phyloP scores from a whole-genome alignment of 2,888 invertebrate species.

The Chalcis sispes region DNA sequence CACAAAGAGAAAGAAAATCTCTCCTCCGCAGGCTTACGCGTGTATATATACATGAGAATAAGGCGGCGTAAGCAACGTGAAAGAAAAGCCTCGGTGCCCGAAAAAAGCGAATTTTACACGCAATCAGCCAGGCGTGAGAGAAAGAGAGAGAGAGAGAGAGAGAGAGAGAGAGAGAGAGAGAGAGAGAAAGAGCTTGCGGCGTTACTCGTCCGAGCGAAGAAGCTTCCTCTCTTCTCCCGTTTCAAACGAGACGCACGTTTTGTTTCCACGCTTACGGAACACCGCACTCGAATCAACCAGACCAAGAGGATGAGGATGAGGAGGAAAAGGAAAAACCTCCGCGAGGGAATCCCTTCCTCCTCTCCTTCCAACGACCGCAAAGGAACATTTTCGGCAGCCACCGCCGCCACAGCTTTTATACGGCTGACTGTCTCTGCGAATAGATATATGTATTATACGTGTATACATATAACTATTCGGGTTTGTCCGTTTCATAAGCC shows the following conservation, averaged over 20 bases:
- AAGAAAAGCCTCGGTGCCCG: background rate
- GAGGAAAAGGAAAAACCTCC: constrained; percentile 4
- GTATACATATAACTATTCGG: no score
- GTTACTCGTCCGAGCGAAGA: background rate
- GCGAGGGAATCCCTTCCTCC: constrained; percentile 14
- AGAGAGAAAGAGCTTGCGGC: background rate
- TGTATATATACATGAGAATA: background rate
- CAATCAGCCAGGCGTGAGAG: constrained; percentile 44
- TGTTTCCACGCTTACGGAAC: constrained; percentile 41
- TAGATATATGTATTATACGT: no score
- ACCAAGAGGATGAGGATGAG: background rate
- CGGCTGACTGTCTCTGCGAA: no score
- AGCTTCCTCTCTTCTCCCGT: background rate
- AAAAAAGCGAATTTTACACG: constrained; percentile 32
- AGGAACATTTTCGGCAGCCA: constrained; percentile 35
- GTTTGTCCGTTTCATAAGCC: no score
- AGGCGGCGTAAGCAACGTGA: background rate
- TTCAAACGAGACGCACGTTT: background rate
- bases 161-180: background rate
- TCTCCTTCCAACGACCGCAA: constrained; percentile 6
- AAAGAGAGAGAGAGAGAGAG: no score
- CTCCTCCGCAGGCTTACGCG: background rate
- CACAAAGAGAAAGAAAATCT: constrained; percentile 3
- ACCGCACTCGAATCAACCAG: constrained; percentile 52
- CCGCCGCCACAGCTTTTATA: no score